phyloP scores from a whole-genome alignment of 2,888 invertebrate genomes.

The Hetaerina titia region DNA sequence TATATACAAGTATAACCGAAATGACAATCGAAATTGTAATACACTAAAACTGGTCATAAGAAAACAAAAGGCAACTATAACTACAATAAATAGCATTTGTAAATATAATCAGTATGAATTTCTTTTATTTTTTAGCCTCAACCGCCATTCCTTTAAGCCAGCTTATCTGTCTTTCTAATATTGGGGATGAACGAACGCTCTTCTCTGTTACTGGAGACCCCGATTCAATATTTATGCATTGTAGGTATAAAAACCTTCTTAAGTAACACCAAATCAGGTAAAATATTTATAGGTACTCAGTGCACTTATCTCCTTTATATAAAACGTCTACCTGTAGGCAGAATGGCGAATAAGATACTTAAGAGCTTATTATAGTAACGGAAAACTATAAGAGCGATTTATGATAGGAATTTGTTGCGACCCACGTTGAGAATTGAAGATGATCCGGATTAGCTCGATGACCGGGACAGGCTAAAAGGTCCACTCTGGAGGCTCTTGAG shows the following conservation, averaged over 20 bases:
- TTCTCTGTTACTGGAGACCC: not conserved
- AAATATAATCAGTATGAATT: not conserved
- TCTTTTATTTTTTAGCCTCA: not conserved
- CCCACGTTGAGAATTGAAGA: not conserved
- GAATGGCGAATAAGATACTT: conserved; percentile 1
- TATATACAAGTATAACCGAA: no score
- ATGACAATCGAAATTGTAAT: no score
- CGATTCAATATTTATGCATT: not conserved
- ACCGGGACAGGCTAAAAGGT: conserved; percentile 16
- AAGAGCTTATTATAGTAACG: conserved; percentile 1
- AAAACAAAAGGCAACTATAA: not conserved
- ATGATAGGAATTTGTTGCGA: conserved; percentile 16
- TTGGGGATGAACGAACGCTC: not conserved
- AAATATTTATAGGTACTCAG: not conserved
- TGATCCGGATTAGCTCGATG: conserved; percentile 31
- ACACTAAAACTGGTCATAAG: no score
- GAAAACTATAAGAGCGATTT: conserved; percentile 20
- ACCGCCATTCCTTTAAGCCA: not conserved
- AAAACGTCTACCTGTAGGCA: not conserved
- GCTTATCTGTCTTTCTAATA: not conserved
- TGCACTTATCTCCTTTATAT: not conserved
- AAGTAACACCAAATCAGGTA: not conserved
- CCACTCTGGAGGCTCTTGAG: not conserved
- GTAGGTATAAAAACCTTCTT: not conserved
- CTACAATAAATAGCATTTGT: not conserved